Evolutionary conservation across 2,888 invertebrate species (phyloP), one percentile per base, ranked within the genome.

Genomic region (Carpatolechia fugitivella): DNA sequence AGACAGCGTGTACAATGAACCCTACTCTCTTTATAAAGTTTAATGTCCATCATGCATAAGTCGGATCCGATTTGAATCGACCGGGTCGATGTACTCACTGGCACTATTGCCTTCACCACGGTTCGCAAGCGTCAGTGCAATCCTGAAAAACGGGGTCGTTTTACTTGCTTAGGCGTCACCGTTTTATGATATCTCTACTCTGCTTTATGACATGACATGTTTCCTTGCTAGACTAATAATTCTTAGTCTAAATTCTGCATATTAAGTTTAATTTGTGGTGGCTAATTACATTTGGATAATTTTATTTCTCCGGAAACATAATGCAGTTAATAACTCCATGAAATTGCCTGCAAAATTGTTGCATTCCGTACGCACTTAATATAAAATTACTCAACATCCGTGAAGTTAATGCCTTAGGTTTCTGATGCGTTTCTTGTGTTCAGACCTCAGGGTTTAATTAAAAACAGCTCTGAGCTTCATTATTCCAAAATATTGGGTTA

Each of bases 81-180:
- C 67, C 80, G 80, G 88, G 88, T 88, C 88, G 84, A 78, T 80
- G 88, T 84, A 85, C 88, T 82, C 79, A 70, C 71, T 72, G 78
- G 76, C 70, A 69, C 76, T 80, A 85, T 75, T 85, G 78, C 79
- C 83, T 84, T 84, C 82, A 80, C 81, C 82, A 83, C 83, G 78
- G 80, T 79, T 80, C 78, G 78, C 79, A 69, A 78, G 76, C 80
- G 80, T 84, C 82, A 83, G 79, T 80, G 76, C 78, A 76, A 78
- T 81, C 82, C 85, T 85, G 84, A 76, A 78, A 79, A 81, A 82
- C 82, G 81, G 83, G 84, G 84, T 83, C 68, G 66, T 74, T 77
- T 66, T 68, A 54, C 52, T n/a, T n/a, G n/a, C n/a, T n/a, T n/a
- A 47, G 2, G 2, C 13, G 13, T 11, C n/a, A 29, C 11, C 11